Conservation (phyloP, 2,888 invertebrate species). For the Octonoba sinensis region DNA sequence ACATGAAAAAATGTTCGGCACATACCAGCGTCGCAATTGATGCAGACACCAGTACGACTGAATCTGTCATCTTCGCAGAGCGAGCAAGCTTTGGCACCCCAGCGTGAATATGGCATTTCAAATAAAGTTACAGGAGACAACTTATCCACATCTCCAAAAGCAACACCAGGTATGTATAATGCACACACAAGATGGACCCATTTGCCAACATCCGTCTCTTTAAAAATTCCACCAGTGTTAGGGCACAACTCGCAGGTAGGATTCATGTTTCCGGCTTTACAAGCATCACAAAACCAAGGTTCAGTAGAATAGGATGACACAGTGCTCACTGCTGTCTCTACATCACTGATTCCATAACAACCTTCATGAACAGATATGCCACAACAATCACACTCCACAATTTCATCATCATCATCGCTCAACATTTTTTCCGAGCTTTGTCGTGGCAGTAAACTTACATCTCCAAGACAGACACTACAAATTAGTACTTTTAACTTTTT, state of each 20-base stretch:
- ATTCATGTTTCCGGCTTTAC: constrained; percentile 88
- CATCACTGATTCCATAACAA: constrained; percentile 94
- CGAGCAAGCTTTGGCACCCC: constrained; percentile 93
- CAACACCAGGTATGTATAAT: constrained; percentile 95
- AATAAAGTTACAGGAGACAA: constrained; percentile 91
- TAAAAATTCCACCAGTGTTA: constrained; percentile 85
- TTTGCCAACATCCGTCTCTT: constrained; percentile 96
- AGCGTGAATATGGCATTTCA: constrained; percentile 96
- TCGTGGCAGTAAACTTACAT: constrained; percentile 70
- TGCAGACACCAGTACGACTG: constrained; percentile 93
- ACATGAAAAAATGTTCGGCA: constrained; percentile 98
- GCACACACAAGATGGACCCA: constrained; percentile 99
- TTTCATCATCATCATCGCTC: constrained; percentile 94
- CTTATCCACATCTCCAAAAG: constrained; percentile 93
- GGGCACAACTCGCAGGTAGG: constrained; percentile 96
- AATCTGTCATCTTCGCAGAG: constrained; percentile 89
- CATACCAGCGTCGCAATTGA: constrained; percentile 98
- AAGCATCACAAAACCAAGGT: constrained; percentile 99
- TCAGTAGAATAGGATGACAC: constrained; percentile 95
- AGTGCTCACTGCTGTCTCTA: constrained; percentile 90
- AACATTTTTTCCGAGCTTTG: constrained; percentile 69
- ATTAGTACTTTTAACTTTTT: constrained; percentile 77
- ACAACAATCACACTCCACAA: constrained; percentile 97
- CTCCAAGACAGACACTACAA: constrained; percentile 93
- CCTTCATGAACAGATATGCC: constrained; percentile 97